Evolutionary conservation across 2,888 invertebrate species (phyloP).

Genomic region (Drosophila infuscata): DNA sequence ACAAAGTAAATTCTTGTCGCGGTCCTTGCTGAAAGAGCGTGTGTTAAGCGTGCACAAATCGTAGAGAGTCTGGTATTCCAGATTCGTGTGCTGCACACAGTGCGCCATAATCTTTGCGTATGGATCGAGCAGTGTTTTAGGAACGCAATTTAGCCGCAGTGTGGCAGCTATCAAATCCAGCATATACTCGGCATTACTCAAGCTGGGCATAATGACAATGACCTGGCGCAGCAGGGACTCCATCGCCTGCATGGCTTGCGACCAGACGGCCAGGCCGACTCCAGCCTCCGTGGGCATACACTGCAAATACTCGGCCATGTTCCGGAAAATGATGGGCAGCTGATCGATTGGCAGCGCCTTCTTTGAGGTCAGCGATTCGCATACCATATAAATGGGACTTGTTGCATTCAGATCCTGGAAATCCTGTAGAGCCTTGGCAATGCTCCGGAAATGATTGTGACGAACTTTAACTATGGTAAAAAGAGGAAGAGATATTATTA

Average conservation of each 20-base stretch:
- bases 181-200: constrained; percentile 90
- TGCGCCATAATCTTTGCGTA: constrained; percentile 97
- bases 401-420: constrained; percentile 98
- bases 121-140: constrained; percentile 93
- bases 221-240: constrained; percentile 94
- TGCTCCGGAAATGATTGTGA: constrained; percentile 96
- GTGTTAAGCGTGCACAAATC: constrained; percentile 96
- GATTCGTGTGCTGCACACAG: constrained; percentile 94
- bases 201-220: constrained; percentile 88
- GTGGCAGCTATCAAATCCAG: constrained; percentile 92
- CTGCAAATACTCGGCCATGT: constrained; percentile 97
- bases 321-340: constrained; percentile 92
- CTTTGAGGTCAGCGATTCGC: constrained; percentile 90
- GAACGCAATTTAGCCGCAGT: constrained; percentile 92
- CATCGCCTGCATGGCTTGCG: constrained; percentile 92
- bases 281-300: constrained; percentile 94
- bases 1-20: constrained; percentile 96
- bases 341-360: constrained; percentile 90
- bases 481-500: background rate
- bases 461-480: constrained; percentile 85
- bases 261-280: constrained; percentile 90
- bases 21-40: constrained; percentile 94
- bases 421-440: constrained; percentile 96
- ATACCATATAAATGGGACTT: constrained; percentile 95
- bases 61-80: constrained; percentile 92